phyloP scores from a whole-genome alignment of 2,113 vertebrate species.

The Campylomormyrus numenius region DNA sequence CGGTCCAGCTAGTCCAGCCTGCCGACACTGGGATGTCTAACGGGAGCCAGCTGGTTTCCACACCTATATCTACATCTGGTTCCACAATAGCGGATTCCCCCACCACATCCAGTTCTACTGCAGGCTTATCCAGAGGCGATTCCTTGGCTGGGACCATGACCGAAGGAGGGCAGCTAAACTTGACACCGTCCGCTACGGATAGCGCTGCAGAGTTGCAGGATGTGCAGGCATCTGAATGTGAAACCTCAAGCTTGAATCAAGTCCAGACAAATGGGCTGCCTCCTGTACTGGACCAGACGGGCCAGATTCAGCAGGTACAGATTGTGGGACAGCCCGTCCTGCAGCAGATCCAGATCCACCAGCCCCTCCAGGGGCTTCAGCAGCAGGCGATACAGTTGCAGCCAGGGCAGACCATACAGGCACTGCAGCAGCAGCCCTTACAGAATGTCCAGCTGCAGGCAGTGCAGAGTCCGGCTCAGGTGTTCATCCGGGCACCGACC shows the following conservation, averaged over 20 bases:
- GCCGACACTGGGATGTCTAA: conserved; percentile 81
- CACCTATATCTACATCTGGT: conserved; percentile 64
- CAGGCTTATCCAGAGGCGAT: conserved; percentile 48
- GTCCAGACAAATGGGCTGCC: conserved; percentile 88
- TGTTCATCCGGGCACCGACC: conserved; percentile 93
- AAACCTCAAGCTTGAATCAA: conserved; percentile 72
- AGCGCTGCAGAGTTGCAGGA: conserved; percentile 61
- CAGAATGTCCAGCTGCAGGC: conserved; percentile 83
- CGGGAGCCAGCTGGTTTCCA: conserved; percentile 77
- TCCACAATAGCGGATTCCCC: conserved; percentile 69
- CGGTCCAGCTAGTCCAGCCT: conserved; percentile 79
- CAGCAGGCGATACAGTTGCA: conserved; percentile 84
- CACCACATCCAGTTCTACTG: conserved; percentile 57
- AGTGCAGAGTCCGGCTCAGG: conserved; percentile 86
- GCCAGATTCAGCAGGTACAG: conserved; percentile 87
- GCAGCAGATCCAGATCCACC: conserved; percentile 91
- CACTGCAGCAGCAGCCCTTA: conserved; percentile 59
- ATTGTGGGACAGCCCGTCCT: conserved; percentile 89
- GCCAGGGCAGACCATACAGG: conserved; percentile 62
- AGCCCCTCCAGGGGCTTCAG: conserved; percentile 79
- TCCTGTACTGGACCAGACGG: conserved; percentile 66
- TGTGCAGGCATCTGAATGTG: conserved; percentile 62
- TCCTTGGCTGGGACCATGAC: conserved; percentile 58
- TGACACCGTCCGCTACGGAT: conserved; percentile 63
- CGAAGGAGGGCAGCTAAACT: conserved; percentile 72